phyloP scores from a whole-genome alignment of 2,113 vertebrate species.

The Forbesichthys agassizii region DNA sequence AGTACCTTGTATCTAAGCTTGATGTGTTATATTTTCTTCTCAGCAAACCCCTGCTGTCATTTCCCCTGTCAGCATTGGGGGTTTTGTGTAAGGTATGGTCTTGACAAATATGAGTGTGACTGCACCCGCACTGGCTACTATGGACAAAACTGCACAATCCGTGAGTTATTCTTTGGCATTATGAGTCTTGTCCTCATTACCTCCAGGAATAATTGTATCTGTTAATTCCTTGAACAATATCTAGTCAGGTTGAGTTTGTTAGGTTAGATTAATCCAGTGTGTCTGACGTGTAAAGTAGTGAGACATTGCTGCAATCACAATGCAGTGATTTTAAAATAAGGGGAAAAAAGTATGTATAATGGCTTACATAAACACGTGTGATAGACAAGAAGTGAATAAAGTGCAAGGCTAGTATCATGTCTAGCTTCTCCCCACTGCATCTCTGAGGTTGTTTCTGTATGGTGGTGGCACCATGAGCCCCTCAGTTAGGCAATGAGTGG shows the following conservation, averaged over 20 bases:
- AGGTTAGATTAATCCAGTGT: background rate
- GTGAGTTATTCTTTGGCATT: constrained; percentile 76
- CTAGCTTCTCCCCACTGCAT: no score
- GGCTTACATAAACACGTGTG: no score
- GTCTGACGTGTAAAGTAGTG: constrained; percentile 7
- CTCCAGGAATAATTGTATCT: constrained; percentile 32
- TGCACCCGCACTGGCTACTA: constrained; percentile 90
- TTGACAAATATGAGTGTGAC: constrained; percentile 87
- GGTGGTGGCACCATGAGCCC: no score
- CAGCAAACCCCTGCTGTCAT: constrained; percentile 93
- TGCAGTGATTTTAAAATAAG: no score
- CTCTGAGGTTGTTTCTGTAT: no score
- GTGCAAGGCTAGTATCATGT: no score
- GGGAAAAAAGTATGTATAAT: no score
- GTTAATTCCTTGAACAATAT: background rate
- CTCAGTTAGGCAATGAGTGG: background rate
- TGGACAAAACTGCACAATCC: constrained; percentile 88
- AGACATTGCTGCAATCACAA: background rate
- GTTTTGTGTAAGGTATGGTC: constrained; percentile 81
- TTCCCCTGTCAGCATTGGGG: constrained; percentile 91
- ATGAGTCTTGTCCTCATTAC: constrained; percentile 24
- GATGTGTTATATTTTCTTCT: constrained; percentile 21
- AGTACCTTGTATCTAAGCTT: background rate
- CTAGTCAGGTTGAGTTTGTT: background rate
- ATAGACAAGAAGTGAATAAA: no score